Percentiles rank a stretch among this genome's conserved stretches.
phyloP scores from a whole-genome alignment of 2,797 vertebrate species.

The Gadopsis bispinosus region DNA sequence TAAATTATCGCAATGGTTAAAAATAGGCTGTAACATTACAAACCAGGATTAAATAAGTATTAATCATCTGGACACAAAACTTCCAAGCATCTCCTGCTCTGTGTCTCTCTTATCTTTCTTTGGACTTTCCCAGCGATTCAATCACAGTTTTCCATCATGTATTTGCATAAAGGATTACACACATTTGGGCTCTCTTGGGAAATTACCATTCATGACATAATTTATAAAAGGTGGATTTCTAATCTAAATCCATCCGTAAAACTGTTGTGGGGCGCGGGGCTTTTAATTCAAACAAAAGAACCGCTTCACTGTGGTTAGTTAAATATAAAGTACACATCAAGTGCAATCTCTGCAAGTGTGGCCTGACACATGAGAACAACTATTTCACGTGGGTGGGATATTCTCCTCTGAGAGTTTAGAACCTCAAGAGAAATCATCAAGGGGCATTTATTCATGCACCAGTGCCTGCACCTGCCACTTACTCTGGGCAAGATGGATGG shows the following conservation, averaged over 20 bases:
- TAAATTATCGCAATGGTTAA: conserved; percentile 70
- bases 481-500: conserved; percentile 71
- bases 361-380: conserved; percentile 30
- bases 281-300: conserved; percentile 7
- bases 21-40: conserved; percentile 66
- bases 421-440: conserved; percentile 77
- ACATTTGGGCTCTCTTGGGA: conserved; percentile 31
- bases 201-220: conserved; percentile 47
- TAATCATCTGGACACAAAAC: conserved; percentile 54
- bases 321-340: conserved; percentile 10
- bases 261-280: not conserved
- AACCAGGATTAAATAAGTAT: conserved; percentile 67
- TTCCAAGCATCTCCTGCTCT: conserved; percentile 27
- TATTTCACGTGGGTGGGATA: conserved; percentile 43
- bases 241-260: conserved; percentile 33
- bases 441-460: conserved; percentile 75
- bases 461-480: conserved; percentile 79
- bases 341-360: conserved; percentile 26
- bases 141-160: conserved; percentile 25
- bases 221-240: conserved; percentile 25
- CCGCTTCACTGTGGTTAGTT: not conserved
- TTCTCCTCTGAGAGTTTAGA: conserved; percentile 47
- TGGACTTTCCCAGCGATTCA: conserved; percentile 34
- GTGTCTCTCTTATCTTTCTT: conserved; percentile 13
- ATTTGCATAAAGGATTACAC: conserved; percentile 40